Base-by-base conservation (phyloP, 2,888 invertebrate genomes). In the Drosophila lacicola region DNA sequence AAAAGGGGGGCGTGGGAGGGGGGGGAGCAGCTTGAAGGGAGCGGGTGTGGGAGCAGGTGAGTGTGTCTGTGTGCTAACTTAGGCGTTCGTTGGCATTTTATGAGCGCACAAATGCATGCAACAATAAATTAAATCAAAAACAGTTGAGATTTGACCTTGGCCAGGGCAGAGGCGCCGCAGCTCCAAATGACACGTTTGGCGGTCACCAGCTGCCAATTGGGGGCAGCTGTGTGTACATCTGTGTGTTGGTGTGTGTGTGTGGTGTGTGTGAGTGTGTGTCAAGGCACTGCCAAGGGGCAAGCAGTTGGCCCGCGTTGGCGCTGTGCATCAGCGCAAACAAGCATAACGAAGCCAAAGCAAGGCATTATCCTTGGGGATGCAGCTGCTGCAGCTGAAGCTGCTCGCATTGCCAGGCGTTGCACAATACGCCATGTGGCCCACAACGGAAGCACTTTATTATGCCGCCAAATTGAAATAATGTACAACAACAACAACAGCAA, bases 401-500 rank as follows among this genome's bases (percentile, higher is more conserved):
- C 41, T 36, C 21, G 13, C 29, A 29, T 21, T 42, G 41, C 29
- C 29, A 42, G 53, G 53, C 53, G 41, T 33, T 41, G 41, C 53
- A 53, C 39, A 36, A 9, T 13, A 19, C 68, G 78, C 75, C 75
- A 66, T 73, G 67, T 72, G 73, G 69, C 68, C 63, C 70, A 70
- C 73, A 79, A 71, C 68, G 73, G 83, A 76, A 80, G 76, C 76
- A 78, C 86, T 86, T 86, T 75, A 83, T 86, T 84, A 84, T 80
- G 84, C 80, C 84, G 78, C 84, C 87, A 82, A 86, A 86, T 87
- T 84, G 87, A 86, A 86, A 84, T 84, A 83, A 83, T 84, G 80
- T 78, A 79, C 87, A 83, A 53, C 41, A 78, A 80, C 80, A 78
- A 68, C 78, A 60, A 45, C 37, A 53, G 50, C 36, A 58, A 25